Evolutionary conservation across 2,888 invertebrate genomes (phyloP).

Genomic region (Neoaliturus tenellus): DNA sequence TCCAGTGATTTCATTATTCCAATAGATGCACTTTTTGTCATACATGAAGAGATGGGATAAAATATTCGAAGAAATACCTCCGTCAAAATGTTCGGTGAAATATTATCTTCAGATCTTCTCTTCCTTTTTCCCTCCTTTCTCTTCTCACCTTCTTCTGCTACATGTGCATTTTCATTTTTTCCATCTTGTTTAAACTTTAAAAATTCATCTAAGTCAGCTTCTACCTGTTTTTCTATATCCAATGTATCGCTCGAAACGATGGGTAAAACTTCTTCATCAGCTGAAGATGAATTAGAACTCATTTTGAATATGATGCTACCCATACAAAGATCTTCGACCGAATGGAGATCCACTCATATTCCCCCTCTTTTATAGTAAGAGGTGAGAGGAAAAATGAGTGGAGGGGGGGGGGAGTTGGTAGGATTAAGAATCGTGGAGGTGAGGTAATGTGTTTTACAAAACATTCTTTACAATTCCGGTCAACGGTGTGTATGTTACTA

Average conservation of each 20-base stretch:
- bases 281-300: background rate
- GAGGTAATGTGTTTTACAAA: no score
- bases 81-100: background rate
- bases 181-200: background rate
- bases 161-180: background rate
- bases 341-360: no score
- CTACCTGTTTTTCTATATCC: background rate
- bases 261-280: background rate
- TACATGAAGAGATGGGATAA: background rate
- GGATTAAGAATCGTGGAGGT: no score
- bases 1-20: background rate
- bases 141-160: no score
- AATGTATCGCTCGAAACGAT: background rate
- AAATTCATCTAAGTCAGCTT: background rate
- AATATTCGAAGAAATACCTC: background rate
- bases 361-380: no score
- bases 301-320: background rate
- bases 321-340: no score
- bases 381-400: no score
- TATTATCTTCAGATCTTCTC: background rate
- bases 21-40: background rate
- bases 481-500: constrained; percentile 57
- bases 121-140: background rate
- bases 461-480: constrained; percentile 45
- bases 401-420: no score